A percentile compares a stretch with the other conserved stretches of the same genome.
phyloP scores from a whole-genome alignment of 2,888 invertebrate species.

The Teinopalpus imperialis region DNA sequence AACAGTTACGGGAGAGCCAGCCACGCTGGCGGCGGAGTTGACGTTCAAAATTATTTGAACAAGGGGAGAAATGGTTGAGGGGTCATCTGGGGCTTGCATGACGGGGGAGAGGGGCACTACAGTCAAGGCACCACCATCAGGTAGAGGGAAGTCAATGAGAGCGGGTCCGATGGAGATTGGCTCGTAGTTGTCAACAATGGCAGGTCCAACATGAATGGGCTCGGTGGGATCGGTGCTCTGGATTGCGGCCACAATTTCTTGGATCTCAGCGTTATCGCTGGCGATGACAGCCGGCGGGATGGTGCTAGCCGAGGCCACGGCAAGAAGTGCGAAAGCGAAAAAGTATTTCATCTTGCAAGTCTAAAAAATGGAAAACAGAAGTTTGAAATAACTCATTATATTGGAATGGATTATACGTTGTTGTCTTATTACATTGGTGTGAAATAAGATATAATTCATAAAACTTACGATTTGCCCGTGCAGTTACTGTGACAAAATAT shows the following conservation, averaged over 20 bases:
- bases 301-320: constrained; percentile 31
- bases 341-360: constrained; percentile 58
- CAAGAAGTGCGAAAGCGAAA: constrained; percentile 47
- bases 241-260: constrained; percentile 37
- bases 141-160: constrained; percentile 24
- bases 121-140: constrained; percentile 20
- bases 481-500: too few relatives aligned
- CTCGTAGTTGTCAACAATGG: constrained; percentile 23
- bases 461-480: too few relatives aligned
- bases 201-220: too few relatives aligned
- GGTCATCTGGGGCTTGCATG: constrained; percentile 15
- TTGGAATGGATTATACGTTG: too few relatives aligned
- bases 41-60: constrained; percentile 37
- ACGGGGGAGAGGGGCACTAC: constrained; percentile 17
- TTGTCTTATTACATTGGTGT: too few relatives aligned
- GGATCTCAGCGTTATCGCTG: constrained; percentile 29
- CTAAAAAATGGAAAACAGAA: constrained; percentile 35
- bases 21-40: constrained; percentile 14
- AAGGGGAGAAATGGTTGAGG: constrained; percentile 28
- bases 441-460: too few relatives aligned
- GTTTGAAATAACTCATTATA: too few relatives aligned
- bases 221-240: constrained; percentile 48
- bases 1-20: constrained; percentile 15
- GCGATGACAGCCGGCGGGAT: constrained; percentile 14
- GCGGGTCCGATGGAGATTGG: constrained; percentile 30